phyloP scores from a whole-genome alignment of 2,888 invertebrate genomes.

The Nephrotoma flavescens region DNA sequence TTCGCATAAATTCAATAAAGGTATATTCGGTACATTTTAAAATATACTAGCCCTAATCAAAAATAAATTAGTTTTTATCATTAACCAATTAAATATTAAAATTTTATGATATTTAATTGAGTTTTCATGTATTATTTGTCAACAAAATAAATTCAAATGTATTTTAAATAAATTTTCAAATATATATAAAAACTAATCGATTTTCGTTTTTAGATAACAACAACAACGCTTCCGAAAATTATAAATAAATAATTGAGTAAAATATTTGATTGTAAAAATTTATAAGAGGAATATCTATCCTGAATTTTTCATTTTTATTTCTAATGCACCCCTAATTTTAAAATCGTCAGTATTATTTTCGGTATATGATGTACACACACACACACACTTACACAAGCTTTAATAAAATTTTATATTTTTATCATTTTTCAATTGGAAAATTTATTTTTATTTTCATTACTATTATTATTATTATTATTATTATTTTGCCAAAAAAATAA shows the following conservation, averaged over 20 bases:
- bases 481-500: neutral
- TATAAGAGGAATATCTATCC: neutral
- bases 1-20: too few relatives aligned
- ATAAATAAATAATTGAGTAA: neutral
- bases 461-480: neutral
- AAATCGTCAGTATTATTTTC: neutral
- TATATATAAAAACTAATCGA: neutral
- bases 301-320: neutral
- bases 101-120: neutral
- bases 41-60: neutral
- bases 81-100: neutral
- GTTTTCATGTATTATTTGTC: neutral
- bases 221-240: neutral
- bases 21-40: neutral
- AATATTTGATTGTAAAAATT: too few relatives aligned
- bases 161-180: neutral
- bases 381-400: neutral
- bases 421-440: neutral
- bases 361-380: neutral
- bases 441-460: neutral
- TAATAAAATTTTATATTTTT: neutral
- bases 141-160: neutral
- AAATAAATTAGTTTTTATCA: neutral
- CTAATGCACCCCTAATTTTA: neutral
- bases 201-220: neutral